Base-by-base conservation (phyloP, 2,888 invertebrate genomes). In the Hydraecia micacea region DNA sequence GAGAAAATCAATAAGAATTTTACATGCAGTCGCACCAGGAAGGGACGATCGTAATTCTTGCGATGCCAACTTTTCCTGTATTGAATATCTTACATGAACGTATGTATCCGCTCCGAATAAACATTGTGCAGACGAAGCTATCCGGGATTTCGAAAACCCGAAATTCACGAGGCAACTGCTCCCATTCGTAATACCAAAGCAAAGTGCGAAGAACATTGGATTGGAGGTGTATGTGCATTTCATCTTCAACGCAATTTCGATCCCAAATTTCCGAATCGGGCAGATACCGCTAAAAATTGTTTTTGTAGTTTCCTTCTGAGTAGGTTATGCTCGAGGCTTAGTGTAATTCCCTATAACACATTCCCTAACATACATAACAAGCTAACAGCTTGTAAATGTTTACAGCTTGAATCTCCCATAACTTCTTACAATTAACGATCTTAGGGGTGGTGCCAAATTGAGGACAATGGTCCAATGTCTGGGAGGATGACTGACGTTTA, bases 21-120 rank as follows among this genome's bases (percentile, higher is more conserved):
- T 75, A 70, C 80, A 80, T 85, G 82, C 87, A 87, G 79, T 81
- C 81, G 77, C 80, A 74, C 71, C 84, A 84, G 86, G 83, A 89
- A 89, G 85, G 73, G 79, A 82, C 79, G 84, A 71, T 84, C 85
- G 79, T 88, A 87, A 88, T 88, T 90, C 89, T 88, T 89, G 88
- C 87, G 83, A 89, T 86, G 75, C 86, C 80, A 86, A 81, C 81
- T 88, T 90, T 87, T 84, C 87, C 86, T 80, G 87, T 86, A 90
- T 92, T 88, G 86, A 90, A 90, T 90, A 87, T 90, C 89, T 90
- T 88, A 88, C 88, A 90, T 89, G 73, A 79, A 86, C 81, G 68
- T 78, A 71, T 58, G 69, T 85, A 86, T 88, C 83, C 85, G 76
- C 62, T 83, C 67, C 74, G 81, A 80, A 87, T 88, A 81, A 85